Evolutionary conservation across 2,888 invertebrate genomes (phyloP), one percentile per base, ranked within the genome.

Genomic region (Stenodera caucasica): DNA sequence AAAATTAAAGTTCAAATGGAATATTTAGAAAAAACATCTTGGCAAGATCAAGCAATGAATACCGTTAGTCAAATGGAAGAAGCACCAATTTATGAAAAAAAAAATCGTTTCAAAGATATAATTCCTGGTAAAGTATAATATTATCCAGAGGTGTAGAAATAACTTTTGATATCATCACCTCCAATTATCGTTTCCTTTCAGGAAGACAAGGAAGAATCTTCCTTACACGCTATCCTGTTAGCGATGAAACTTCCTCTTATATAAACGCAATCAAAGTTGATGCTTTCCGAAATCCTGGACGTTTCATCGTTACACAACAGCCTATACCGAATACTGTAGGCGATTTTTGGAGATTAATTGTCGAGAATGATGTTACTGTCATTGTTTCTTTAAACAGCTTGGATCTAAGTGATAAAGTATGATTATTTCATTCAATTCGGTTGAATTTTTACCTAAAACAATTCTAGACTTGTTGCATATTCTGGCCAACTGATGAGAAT

Each of bases 281-380:
- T 58, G 80, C 75, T 60, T 76, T 75, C 65, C 73, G 77, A 32
- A 75, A 57, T 29, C 69, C 69, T 4, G 77, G 77, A 57, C 78
- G 79, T 59, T 82, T 78, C 57, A 75, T 83, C 7, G 81, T 80
- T 0, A 81, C 82, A 0, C 82, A 83, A 64, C 75, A 80, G 40
- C 83, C 83, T 0, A 57, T 83, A 64, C 78, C 78, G 0, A 71
- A 75, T n/a, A 83, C 82, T 2, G 55, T 81, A 2, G 75, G 72
- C 6, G 82, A 82, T 70, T 83, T 83, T 62, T 83, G 83, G 83
- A 75, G 82, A 64, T 70, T 83, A 72, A 68, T 82, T 0, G 69
- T 74, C 2, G 81, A 82, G 57, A 72, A 77, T 32, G 73, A 78
- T 55, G 70, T 78, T n/a, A 72, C 75, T 50, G 71, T 80, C 0